Evolutionary conservation across 2,888 invertebrate species (phyloP).

Genomic region (Idaea straminata): DNA sequence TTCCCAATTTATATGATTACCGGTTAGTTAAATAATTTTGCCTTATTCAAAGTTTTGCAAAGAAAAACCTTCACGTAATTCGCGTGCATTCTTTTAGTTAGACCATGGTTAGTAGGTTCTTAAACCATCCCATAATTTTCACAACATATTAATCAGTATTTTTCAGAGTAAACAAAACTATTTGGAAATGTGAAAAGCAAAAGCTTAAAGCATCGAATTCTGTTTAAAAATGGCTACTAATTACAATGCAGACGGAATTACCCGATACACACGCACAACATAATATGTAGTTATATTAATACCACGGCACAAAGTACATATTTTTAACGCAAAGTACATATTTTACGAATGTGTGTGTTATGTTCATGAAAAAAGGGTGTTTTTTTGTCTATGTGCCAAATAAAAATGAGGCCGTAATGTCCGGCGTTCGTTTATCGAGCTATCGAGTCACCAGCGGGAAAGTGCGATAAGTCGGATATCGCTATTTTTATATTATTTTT

Average conservation of each 20-base stretch:
- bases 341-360: constrained; percentile 47
- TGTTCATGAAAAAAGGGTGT: constrained; percentile 73
- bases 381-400: constrained; percentile 80
- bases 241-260: constrained; percentile 53
- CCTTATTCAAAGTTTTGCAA: too few relatives aligned
- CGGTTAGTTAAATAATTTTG: too few relatives aligned
- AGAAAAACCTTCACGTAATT: too few relatives aligned
- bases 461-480: constrained; percentile 11
- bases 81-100: too few relatives aligned
- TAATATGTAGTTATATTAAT: background rate
- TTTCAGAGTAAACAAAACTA: background rate
- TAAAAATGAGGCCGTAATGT: constrained; percentile 79
- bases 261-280: constrained; percentile 31
- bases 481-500: constrained; percentile 2
- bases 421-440: constrained; percentile 72
- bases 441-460: constrained; percentile 8
- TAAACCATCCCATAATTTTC: too few relatives aligned
- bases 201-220: constrained; percentile 35
- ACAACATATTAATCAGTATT: background rate
- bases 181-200: background rate
- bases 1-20: too few relatives aligned
- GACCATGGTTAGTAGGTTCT: too few relatives aligned
- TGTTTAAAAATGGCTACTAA: constrained; percentile 75
- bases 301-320: constrained; percentile 24
- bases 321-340: constrained; percentile 33